Evolutionary conservation across 2,888 invertebrate species (phyloP), one percentile per base, ranked within the genome.

Genomic region (Tholera decimalis): DNA sequence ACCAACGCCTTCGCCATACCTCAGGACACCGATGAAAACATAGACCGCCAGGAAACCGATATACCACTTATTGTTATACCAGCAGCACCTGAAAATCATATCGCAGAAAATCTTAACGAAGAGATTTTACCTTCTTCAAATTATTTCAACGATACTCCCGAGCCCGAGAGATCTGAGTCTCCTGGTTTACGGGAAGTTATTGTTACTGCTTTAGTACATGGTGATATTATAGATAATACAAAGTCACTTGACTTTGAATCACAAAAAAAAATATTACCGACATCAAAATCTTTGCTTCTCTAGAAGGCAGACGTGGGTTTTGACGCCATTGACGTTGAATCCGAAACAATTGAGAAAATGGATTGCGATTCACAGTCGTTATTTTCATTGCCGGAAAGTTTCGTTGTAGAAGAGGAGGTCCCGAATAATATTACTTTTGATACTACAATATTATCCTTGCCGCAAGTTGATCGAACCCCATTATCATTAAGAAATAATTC

Each of bases 1-100:
- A 47, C 18, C 28, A 30, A 5, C 5, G 47, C 47, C 28, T 30
- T 18, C 47, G 28, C 47, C 28, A 30, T 47, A 30, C 30, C 47
- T 47, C 47, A 47, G 28, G 13, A 30, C 28, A 30, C 18, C 18
- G 28, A 28, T 30, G 47, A 47, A 47, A 30, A 47, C 11, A 47
- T 47, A 30, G 47, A 47, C 47, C 28, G 18, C 28, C 28, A 30
- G 47, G 47, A 47, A 30, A 47, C 28, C 18, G 47, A 47, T n/a
- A n/a, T n/a, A n/a, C n/a, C n/a, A n/a, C n/a, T n/a, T n/a, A n/a
- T n/a, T n/a, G n/a, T n/a, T n/a, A n/a, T n/a, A n/a, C n/a, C n/a
- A 28, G 30, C 18, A n/a, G 18, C 8, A 18, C 18, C 7, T 39
- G n/a, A 8, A 39, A 39, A 39, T 39, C 18, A 39, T 2, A 18